Evolutionary conservation across 2,113 vertebrate species (phyloP).

Genomic region (Seriola quinqueradiata): DNA sequence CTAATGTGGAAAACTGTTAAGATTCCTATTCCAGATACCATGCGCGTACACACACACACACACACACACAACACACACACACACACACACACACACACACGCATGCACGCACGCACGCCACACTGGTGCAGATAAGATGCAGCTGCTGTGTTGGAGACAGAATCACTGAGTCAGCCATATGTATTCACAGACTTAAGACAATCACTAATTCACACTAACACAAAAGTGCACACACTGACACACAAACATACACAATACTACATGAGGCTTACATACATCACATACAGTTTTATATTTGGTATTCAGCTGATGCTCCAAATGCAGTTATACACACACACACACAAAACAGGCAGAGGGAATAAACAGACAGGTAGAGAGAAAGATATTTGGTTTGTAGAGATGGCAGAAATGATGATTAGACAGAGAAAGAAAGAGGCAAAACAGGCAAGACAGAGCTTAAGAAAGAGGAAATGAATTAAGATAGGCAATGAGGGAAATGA

Average conservation of each 20-base stretch:
- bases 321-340: constrained; percentile 38
- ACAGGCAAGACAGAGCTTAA: background rate
- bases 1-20: constrained; percentile 83
- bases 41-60: constrained; percentile 31
- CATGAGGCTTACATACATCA: constrained; percentile 61
- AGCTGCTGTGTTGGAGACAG: constrained; percentile 79
- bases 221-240: constrained; percentile 53
- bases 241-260: constrained; percentile 43
- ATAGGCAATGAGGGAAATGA: background rate
- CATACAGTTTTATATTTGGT: constrained; percentile 48
- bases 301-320: constrained; percentile 60
- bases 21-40: constrained; percentile 82
- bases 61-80: constrained; percentile 54
- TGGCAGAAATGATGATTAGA: constrained; percentile 12
- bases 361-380: constrained; percentile 26
- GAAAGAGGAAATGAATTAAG: background rate
- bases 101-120: constrained; percentile 70
- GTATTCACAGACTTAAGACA: constrained; percentile 79
- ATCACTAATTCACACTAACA: constrained; percentile 73
- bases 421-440: constrained; percentile 20
- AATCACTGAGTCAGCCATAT: constrained; percentile 83
- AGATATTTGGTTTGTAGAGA: constrained; percentile 30
- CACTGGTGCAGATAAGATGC: constrained; percentile 83
- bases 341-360: constrained; percentile 13
- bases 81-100: constrained; percentile 43